Base-by-base conservation (phyloP, 2,888 invertebrate species). In the Lithodes maja region DNA sequence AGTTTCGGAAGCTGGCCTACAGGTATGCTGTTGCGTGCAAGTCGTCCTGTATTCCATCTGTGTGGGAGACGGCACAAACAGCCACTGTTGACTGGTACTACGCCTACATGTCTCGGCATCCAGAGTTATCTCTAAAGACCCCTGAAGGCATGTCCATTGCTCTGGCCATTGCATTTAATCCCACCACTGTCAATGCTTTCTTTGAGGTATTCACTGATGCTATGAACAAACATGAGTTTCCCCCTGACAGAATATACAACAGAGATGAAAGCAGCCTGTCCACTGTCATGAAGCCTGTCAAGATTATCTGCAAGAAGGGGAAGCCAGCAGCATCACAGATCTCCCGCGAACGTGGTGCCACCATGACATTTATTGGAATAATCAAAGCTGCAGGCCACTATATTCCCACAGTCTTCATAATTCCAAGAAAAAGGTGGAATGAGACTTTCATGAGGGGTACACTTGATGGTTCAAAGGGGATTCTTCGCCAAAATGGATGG, bases 311-410 rank as follows among this genome's bases (percentile, higher is more conserved):
- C 74, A 68, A 77, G 52, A 85, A 49, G 61, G 85, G 77, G 1
- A 33, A 78, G 33, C 85, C 61, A 3, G 78, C 78, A 7, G 85
- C 85, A 2, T 85, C 61, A 1, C 85, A 85, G 61, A 68, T 85
- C 9, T 61, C 78, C 9, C 68, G 52, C 12, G 85, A 85, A 68
- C 53, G 86, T 53, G 79, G 86, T 5, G 55, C 15, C 17, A 49
- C 68, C 53, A 86, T 86, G 86, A 86, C 86, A 1, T 86, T 86
- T 55, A 81, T 81, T n/a, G 80, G 86, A 9, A 80, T 69, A 55
- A 49, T 85, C 2, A 85, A 49, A 61, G 85, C 77, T 49, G 85
- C 68, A n/a, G 85, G 85, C 1, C 77, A 77, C 12, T 77, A 7
- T 53, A 17, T 85, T n/a, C 78, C 61, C 17, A 77, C 85, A 49